Percentiles rank a stretch among this genome's conserved stretches.
Evolutionary conservation across 2,797 vertebrate genomes (phyloP).

Genomic region (Ibycter americanus): DNA sequence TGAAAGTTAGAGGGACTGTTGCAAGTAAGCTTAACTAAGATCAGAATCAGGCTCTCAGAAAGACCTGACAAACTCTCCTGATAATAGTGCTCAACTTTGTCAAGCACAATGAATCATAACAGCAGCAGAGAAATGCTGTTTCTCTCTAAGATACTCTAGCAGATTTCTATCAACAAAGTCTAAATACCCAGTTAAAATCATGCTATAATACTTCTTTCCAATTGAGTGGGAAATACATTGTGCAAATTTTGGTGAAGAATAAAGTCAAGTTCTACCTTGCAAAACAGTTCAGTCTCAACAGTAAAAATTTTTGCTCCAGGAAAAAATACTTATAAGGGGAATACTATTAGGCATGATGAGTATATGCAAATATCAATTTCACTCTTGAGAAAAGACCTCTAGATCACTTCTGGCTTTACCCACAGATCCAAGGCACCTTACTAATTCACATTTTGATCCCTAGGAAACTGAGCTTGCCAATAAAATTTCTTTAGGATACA

Average conservation of each 20-base stretch:
- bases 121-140: neutral
- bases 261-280: neutral
- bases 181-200: neutral
- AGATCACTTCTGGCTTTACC: neutral
- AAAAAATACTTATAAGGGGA: neutral
- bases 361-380: neutral
- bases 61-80: neutral
- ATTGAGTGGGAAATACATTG: neutral
- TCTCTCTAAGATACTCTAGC: neutral
- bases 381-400: neutral
- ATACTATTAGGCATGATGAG: neutral
- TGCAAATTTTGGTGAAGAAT: neutral
- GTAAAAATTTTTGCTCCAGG: neutral
- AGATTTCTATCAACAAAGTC: neutral
- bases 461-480: neutral
- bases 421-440: neutral
- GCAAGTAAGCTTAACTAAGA: neutral
- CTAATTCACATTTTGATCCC: neutral
- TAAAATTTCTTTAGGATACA: neutral
- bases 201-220: neutral
- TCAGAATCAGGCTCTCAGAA: neutral
- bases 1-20: neutral
- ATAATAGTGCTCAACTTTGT: neutral
- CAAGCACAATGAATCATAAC: neutral
- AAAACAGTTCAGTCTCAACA: neutral